These are phyloP conservation scores for Hypotaenidia okinawae DNA, from an alignment of 2,797 vertebrate species.

Conservation along the genomic window DNA sequence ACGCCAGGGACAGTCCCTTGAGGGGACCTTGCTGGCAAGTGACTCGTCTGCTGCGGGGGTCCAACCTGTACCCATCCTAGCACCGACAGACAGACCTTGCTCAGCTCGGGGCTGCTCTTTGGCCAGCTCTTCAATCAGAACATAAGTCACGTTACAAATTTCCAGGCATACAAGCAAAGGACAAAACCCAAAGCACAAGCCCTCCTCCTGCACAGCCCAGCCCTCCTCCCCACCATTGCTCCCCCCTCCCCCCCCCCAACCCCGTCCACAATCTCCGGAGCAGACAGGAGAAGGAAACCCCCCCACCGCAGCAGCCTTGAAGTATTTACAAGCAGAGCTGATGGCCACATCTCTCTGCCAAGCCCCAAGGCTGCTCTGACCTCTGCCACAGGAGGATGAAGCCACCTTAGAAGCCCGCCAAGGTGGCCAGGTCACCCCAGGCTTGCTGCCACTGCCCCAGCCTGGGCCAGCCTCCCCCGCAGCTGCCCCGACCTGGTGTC, in stretches of 20 bases:
- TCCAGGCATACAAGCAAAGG: neutral
- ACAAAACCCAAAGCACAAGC: neutral
- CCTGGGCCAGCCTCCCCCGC: neutral
- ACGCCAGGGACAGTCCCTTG: neutral
- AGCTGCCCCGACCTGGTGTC: neutral
- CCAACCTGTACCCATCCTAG: neutral
- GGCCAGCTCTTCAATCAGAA: neutral
- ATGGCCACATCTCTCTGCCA: rapidly evolving
- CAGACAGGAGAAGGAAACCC: neutral
- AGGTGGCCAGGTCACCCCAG: no score
- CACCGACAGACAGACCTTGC: rapidly evolving
- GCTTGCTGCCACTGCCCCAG: neutral
- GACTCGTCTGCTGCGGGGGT: neutral
- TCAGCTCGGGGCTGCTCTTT: neutral
- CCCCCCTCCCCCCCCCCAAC: neutral
- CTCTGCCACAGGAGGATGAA: rapidly evolving
- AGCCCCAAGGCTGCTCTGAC: neutral
- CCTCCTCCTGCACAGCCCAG: neutral
- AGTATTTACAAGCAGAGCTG: neutral
- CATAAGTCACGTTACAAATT: neutral
- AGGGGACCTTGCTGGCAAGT: rapidly evolving
- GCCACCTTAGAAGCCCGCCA: neutral
- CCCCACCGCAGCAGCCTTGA: neutral
- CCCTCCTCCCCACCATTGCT: rapidly evolving
- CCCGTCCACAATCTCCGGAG: neutral